Base-by-base conservation (phyloP, 1,140 invertebrate species). In the Diprion similis region DNA sequence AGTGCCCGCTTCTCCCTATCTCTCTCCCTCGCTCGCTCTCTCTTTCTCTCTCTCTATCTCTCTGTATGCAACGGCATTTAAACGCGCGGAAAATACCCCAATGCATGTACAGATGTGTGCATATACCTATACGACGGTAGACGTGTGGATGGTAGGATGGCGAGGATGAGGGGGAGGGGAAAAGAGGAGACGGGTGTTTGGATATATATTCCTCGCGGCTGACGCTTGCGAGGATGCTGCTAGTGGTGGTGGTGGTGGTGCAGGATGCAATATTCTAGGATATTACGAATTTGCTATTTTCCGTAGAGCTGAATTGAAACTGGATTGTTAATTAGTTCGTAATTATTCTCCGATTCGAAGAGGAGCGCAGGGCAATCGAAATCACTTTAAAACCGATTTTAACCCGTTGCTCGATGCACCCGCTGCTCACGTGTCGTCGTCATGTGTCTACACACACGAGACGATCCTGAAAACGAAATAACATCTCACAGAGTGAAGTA, bases 271-370 rank as follows among this genome's bases (percentile, higher is more conserved):
- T 87, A 87, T 87, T 85, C 84, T 87, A 88, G 87, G 87, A 88
- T 88, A 88, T 88, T 88, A 88, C 87, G 83, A 88, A 88, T 88
- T 87, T 87, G 85, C 87, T 85, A 87, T 87, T 87, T 87, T 86
- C 85, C 84, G 84, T 83, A 83, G 78, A 64, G 77, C 78, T 80
- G 82, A 86, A 88, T 88, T 85, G 86, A 88, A 88, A 87, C 83
- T 86, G 83, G 85, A 88, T 88, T 88, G 86, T 86, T 88, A 88
- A 88, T 88, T 88, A 88, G 84, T 85, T 77, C 84, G 83, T 86
- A 84, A 88, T 88, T 86, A 87, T 87, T 59, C 51, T 59, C 51
- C 51, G 51, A 59, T 59, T 59, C 51, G 51, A 59, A 59, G 51
- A 59, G 51, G 11, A 37, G 24, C 85, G 78, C 81, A 77, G 79